phyloP scores from a whole-genome alignment of 2,113 vertebrate genomes.

The Nannobrachium achirus region DNA sequence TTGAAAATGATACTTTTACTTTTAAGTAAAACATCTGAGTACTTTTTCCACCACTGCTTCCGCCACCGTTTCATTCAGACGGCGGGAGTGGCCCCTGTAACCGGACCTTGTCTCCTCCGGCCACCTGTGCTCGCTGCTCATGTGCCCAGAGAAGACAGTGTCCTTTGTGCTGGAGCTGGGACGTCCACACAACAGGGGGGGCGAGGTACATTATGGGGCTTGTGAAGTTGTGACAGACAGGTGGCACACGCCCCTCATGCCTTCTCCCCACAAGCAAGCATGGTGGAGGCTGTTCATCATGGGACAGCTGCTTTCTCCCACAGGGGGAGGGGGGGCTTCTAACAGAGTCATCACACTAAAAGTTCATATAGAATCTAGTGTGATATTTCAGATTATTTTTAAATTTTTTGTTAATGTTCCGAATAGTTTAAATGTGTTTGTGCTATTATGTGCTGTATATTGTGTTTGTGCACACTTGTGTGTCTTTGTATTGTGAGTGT shows the following conservation, averaged over 20 bases:
- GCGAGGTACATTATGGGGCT: conserved; percentile 53
- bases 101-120: conserved; percentile 63
- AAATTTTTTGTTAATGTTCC: too few species aligned
- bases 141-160: conserved; percentile 70
- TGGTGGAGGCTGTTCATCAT: conserved; percentile 13
- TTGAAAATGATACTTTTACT: too few species aligned
- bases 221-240: conserved; percentile 67
- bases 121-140: conserved; percentile 81
- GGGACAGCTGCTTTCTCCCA: conserved; percentile 61
- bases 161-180: conserved; percentile 75
- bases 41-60: too few species aligned
- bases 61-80: too few species aligned
- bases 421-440: background rate
- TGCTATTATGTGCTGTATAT: background rate
- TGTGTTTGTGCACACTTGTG: too few species aligned
- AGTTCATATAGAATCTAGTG: too few species aligned
- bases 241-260: conserved; percentile 53
- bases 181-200: conserved; percentile 63
- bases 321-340: background rate
- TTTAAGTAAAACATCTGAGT: too few species aligned
- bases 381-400: too few species aligned
- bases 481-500: too few species aligned
- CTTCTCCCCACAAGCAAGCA: conserved; percentile 14
- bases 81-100: conserved; percentile 64
- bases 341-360: conserved; percentile 26